phyloP scores from a whole-genome alignment of 2,113 vertebrate genomes.

The Corapipo altera region DNA sequence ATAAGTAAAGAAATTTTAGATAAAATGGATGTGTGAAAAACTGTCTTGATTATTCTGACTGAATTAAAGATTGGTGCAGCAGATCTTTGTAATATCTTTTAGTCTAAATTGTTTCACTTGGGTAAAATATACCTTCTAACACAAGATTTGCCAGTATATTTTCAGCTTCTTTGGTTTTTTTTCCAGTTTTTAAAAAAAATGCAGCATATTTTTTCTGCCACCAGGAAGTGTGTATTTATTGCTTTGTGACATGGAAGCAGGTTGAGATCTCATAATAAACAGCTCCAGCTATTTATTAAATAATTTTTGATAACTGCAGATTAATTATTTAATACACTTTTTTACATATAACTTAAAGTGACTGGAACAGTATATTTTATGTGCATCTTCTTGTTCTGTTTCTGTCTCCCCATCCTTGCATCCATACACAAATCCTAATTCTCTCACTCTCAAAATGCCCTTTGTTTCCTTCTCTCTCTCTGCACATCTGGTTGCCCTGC shows the following conservation, averaged over 20 bases:
- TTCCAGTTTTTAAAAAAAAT: neutral
- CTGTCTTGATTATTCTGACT: neutral
- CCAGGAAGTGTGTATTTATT: neutral
- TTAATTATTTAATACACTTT: neutral
- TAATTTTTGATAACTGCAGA: neutral
- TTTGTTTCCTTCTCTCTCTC: neutral
- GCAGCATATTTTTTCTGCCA: neutral
- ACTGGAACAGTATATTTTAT: neutral
- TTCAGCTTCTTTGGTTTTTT: neutral
- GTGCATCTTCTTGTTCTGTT: neutral
- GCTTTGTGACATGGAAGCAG: neutral
- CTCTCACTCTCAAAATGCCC: neutral
- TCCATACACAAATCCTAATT: neutral
- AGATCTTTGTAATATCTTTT: neutral
- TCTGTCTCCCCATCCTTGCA: neutral
- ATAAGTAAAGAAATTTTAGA: neutral
- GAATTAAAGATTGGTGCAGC: neutral
- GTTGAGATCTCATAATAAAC: neutral
- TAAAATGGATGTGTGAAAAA: neutral
- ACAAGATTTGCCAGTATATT: neutral
- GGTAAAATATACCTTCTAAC: neutral
- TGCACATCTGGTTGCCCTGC: conserved; percentile 48
- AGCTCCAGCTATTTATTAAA: neutral
- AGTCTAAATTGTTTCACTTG: neutral
- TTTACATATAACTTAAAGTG: neutral